Base-by-base conservation (phyloP, 2,888 invertebrate species). In the Didymodactylos carnosus region DNA sequence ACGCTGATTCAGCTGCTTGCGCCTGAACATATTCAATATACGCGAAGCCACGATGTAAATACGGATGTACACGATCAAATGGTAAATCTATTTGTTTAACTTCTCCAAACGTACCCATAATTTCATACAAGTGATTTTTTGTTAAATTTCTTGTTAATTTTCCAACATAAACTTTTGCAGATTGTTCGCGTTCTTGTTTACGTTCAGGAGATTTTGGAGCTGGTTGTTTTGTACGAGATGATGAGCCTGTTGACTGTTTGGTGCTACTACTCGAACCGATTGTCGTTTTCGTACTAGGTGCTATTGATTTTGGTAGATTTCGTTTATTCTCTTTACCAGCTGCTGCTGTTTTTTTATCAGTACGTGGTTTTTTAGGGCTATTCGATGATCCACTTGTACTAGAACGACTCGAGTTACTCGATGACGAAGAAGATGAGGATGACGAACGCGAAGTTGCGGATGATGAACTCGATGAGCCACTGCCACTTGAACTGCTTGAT, bases 1-100 rank as follows among this genome's bases (percentile, higher is more conserved):
- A 92, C 0, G 97, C 97, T 83, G 94, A 93, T 82, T 95, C 94
- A 27, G 97, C 95, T 83, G 95, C 94, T 78, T 95, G 95, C 0
- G 93, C 87, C 73, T 89, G 91, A 77, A 88, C 89, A 84, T 90
- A 98, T 80, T 98, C 97, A 3, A 98, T 91, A 83, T 95, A 97
- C 14, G 93, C 94, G 83, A 91, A 91, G 41, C 77, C 77, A 35
- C 71, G 62, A 72, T 72, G 91, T 78, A 91, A 88, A 80, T 90
- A 89, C 0, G 89, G 88, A 83, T 97, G 94, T 73, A 89, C 86
- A 77, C 94, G 88, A 80, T 97, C 95, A 76, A 88, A 86, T 0
- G 92, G 91, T 81, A 93, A 90, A 80, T 97, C 95, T 0, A 95
- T 89, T 79, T 87, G 86, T 83, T 93, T 93, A 1, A 97, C 88